Base-by-base conservation (phyloP, 2,113 vertebrate genomes). In the Chiloscyllium plagiosum region DNA sequence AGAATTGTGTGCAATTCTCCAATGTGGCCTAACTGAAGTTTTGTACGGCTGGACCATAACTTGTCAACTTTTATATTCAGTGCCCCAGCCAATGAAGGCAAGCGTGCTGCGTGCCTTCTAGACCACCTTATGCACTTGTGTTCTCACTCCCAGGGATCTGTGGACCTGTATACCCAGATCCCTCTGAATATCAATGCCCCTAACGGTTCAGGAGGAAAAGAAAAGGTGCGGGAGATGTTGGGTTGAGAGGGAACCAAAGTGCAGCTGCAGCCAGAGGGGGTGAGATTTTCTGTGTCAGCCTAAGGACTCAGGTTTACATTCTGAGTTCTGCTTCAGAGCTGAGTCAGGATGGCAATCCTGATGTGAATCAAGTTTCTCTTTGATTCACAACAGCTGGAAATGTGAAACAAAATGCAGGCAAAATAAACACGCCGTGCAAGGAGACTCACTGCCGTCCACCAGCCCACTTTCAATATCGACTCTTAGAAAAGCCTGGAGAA, bases 371-470 rank as follows among this genome's bases (percentile, higher is more conserved):
- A 61, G 50, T 26, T 90, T 52, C 42, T 42, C 37, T 37, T 15
- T 61, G 87, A 90, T 90, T 90, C 87, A 50, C 12, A 90, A 52
- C 87, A 61, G 87, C 87, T 90, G 87, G 15, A 90, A 90, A 90
- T 33, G 56, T 26, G 10, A 90, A 90, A 90, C 87, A 90, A 90
- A 89, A 33, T 3, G 12, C 87, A 61, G 87, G 47, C 87, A 56
- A 61, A 61, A 61, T 61, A 33, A 90, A 33, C 56, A 15, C 26
- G 24, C 87, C 61, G 26, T 10, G 33, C 19, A 56, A 17, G 80
- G 17, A 83, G 17, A 3, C 80, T 83, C 17, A 1, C n/a, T 83
- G n/a, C 15, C 61, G 0, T 61, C 47, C 13, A 52, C 26, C 56
- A 26, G 87, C 12, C 1, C 87, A 13, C 33, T 29, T 90, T 90